Evolutionary conservation across 2,888 invertebrate species (phyloP).

Genomic region (Nomada goodeniana): DNA sequence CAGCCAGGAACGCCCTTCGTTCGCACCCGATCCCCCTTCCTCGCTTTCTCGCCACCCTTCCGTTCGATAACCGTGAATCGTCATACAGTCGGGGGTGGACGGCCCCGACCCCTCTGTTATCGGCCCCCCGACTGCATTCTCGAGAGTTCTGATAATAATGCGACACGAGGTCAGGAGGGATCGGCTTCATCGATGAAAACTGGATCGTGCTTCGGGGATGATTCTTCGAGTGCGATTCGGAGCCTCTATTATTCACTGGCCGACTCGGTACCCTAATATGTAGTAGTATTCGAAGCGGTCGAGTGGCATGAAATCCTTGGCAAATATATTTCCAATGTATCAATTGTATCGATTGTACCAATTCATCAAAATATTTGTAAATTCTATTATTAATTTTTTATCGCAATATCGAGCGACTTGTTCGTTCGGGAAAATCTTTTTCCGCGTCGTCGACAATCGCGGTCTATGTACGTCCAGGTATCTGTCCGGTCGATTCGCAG

Average conservation of each 20-base stretch:
- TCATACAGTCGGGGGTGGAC: background rate
- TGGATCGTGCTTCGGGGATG: background rate
- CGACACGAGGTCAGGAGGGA: background rate
- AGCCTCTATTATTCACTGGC: too few species aligned
- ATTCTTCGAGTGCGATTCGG: slow-evolving; percentile 29
- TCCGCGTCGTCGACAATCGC: background rate
- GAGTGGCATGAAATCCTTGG: too few species aligned
- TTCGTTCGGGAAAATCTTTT: background rate
- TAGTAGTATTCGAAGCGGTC: too few species aligned
- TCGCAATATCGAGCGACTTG: too few species aligned
- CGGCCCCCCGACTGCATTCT: background rate
- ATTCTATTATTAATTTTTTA: too few species aligned
- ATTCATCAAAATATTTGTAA: too few species aligned
- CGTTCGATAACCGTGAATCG: slow-evolving; percentile 8
- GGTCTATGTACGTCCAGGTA: background rate
- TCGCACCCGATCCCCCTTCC: slow-evolving; percentile 12
- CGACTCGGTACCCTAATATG: too few species aligned
- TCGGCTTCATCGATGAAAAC: too few species aligned
- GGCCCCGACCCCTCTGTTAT: background rate
- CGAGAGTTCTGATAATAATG: slow-evolving; percentile 1
- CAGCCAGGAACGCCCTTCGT: slow-evolving; percentile 16
- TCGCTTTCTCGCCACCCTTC: background rate
- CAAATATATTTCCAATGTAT: too few species aligned
- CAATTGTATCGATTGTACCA: too few species aligned
- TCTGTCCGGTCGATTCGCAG: background rate